Conservation (phyloP, 2,113 vertebrate species). For the Hylia prasina region DNA sequence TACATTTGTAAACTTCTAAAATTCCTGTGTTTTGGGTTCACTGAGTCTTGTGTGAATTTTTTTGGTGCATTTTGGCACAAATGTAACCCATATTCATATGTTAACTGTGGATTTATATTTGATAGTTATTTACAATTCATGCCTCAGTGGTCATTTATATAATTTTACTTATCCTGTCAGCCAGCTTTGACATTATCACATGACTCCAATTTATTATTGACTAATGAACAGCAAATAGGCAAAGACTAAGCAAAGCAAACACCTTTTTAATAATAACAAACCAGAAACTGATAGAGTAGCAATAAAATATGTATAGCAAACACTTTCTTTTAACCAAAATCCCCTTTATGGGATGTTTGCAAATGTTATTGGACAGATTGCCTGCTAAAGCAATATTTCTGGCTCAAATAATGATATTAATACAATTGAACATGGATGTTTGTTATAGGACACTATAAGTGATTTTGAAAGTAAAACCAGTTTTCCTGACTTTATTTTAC, state of each 20-base stretch:
- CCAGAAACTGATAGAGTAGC: neutral
- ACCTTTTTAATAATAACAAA: neutral
- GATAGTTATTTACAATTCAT: neutral
- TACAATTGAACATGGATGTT: neutral
- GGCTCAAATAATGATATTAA: neutral
- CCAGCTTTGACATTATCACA: neutral
- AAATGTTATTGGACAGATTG: neutral
- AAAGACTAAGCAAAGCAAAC: neutral
- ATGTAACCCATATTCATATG: accelerated
- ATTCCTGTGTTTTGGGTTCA: neutral
- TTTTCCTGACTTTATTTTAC: neutral
- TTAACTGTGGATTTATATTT: neutral
- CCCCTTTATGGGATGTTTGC: neutral
- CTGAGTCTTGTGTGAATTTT: neutral
- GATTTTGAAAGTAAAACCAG: neutral
- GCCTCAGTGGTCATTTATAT: neutral
- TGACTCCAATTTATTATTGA: neutral
- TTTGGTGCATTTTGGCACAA: neutral
- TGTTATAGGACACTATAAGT: neutral
- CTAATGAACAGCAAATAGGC: neutral
- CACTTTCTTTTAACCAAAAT: neutral
- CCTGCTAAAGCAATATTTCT: neutral
- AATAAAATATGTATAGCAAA: neutral
- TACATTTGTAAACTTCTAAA: neutral
- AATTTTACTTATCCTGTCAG: neutral